Conservation (phyloP, 1,140 invertebrate genomes). For the Nasonia vitripennis region DNA sequence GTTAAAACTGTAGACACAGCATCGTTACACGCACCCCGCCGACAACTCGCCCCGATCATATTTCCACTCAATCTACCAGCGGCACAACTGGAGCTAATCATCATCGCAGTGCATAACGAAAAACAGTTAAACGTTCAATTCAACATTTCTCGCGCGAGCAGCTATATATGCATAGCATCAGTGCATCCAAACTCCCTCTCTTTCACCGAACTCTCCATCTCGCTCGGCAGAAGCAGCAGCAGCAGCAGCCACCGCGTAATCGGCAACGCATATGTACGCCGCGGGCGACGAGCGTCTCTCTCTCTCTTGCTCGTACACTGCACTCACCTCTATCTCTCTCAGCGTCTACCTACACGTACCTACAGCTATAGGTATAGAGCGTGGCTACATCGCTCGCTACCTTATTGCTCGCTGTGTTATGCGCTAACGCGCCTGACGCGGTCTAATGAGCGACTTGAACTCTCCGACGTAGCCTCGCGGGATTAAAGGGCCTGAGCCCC, state of each 20-base stretch:
- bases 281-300: slow-evolving; percentile 12
- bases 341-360: not conserved
- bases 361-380: not conserved
- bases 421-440: slow-evolving; percentile 37
- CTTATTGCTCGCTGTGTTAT: slow-evolving; percentile 46
- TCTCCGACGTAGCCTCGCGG: slow-evolving; percentile 6
- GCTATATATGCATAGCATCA: no score
- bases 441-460: slow-evolving; percentile 43
- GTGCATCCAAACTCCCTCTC: no score
- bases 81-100: not conserved
- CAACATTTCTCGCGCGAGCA: not conserved
- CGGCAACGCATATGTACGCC: slow-evolving; percentile 25
- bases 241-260: slow-evolving; percentile 21
- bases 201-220: no score
- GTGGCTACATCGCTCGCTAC: not conserved
- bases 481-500: slow-evolving; percentile 34
- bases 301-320: not conserved
- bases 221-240: not conserved
- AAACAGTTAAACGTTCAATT: not conserved
- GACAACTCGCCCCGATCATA: no score
- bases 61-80: no score
- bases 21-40: no score
- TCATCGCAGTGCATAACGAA: not conserved
- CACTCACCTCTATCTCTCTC: not conserved
- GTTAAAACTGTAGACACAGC: no score